A percentile compares a stretch with the other conserved stretches of the same genome.
phyloP scores from a whole-genome alignment of 2,888 invertebrate genomes.

The Cerceris ruficornis region DNA sequence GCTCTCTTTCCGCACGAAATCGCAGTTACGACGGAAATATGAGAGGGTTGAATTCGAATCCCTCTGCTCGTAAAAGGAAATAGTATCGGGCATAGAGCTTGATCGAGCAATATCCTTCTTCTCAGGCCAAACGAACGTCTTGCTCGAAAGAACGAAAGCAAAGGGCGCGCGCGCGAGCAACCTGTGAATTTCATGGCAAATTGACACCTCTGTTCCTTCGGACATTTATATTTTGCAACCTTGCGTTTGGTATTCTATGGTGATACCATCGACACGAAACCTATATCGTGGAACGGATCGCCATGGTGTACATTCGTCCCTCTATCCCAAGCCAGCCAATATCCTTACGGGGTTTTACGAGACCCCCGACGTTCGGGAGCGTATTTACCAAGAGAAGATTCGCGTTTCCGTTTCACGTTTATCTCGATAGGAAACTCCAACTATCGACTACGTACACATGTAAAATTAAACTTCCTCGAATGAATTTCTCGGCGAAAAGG shows the following conservation, averaged over 20 bases:
- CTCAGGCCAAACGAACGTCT: not conserved
- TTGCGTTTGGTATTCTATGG: slow-evolving; percentile 1
- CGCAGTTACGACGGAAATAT: slow-evolving; percentile 11
- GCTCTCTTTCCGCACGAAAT: slow-evolving; percentile 25
- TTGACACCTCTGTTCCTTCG: slow-evolving; percentile 37
- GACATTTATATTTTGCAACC: slow-evolving; percentile 50
- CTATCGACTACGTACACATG: too few species aligned
- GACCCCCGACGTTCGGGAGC: slow-evolving; percentile 13
- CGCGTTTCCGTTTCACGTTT: slow-evolving; percentile 38
- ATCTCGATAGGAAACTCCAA: not conserved
- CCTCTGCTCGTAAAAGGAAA: slow-evolving; percentile 18
- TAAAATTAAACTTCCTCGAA: too few species aligned
- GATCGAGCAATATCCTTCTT: slow-evolving; percentile 30
- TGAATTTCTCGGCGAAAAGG: too few species aligned
- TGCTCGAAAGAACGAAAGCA: slow-evolving; percentile 10
- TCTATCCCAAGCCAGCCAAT: slow-evolving; percentile 52
- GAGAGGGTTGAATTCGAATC: slow-evolving; percentile 20
- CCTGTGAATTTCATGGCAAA: slow-evolving; percentile 44
- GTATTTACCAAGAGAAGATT: slow-evolving; percentile 49
- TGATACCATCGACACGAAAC: slow-evolving; percentile 36
- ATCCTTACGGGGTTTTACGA: slow-evolving; percentile 60
- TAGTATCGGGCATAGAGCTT: slow-evolving; percentile 26
- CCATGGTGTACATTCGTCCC: slow-evolving; percentile 35
- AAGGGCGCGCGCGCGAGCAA: not conserved
- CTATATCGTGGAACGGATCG: slow-evolving; percentile 28